Conservation (phyloP, 2,888 invertebrate genomes). For the Mesorhabditis sp. region DNA sequence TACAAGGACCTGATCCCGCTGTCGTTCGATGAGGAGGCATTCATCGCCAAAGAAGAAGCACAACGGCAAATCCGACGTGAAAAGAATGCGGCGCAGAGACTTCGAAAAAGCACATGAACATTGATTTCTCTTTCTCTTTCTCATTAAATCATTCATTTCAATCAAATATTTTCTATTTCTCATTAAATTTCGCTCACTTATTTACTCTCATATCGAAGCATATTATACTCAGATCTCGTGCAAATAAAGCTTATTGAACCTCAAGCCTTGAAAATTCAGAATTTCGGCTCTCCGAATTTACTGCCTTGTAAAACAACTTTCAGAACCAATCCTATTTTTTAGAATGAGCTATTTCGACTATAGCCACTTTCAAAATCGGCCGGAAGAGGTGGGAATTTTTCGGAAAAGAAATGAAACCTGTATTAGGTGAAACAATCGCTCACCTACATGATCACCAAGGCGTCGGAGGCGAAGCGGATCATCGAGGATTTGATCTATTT, state of each 20-base stretch:
- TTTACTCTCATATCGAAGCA: too few relatives aligned
- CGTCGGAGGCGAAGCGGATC: constrained; percentile 30
- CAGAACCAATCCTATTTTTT: neutral
- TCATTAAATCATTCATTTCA: too few relatives aligned
- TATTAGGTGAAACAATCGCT: constrained; percentile 19
- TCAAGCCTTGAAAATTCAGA: too few relatives aligned
- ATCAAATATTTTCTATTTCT: too few relatives aligned
- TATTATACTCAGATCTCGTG: too few relatives aligned
- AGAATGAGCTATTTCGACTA: neutral
- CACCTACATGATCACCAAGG: constrained; percentile 26
- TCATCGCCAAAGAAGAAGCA: constrained; percentile 17
- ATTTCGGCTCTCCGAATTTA: too few relatives aligned
- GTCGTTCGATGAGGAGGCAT: constrained; percentile 22
- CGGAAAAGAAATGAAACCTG: neutral
- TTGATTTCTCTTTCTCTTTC: neutral
- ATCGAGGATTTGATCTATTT: constrained; percentile 36
- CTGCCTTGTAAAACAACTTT: neutral
- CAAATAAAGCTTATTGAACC: too few relatives aligned
- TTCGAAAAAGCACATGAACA: neutral
- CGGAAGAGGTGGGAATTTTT: constrained; percentile 20
- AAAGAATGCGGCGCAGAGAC: neutral
- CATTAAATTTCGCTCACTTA: too few relatives aligned
- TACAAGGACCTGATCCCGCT: constrained; percentile 20
- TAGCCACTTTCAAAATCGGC: constrained; percentile 20
- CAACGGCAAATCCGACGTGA: constrained; percentile 10